Conservation (phyloP, 2,888 invertebrate genomes). For the Empis livida region DNA sequence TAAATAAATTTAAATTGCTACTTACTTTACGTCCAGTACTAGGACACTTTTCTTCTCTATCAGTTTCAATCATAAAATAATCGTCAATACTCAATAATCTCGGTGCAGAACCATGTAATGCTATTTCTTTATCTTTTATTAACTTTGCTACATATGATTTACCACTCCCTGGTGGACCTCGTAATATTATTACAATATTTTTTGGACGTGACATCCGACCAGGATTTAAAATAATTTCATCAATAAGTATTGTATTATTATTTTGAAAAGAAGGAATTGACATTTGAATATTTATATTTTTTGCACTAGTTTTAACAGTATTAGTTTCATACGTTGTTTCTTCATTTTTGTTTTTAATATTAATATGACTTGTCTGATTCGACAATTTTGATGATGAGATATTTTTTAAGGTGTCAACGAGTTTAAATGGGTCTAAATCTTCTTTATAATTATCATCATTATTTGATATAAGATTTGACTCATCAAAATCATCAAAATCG, state of each 20-base stretch:
- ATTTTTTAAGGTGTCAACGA: no score
- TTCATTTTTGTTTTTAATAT: background rate
- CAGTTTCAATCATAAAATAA: slow-evolving; percentile 84
- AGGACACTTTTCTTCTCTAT: slow-evolving; percentile 43
- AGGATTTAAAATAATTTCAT: slow-evolving; percentile 70
- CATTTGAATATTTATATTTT: slow-evolving; percentile 12
- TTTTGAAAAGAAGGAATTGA: slow-evolving; percentile 25
- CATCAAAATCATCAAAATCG: no score
- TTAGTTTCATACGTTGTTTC: background rate
- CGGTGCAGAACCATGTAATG: slow-evolving; percentile 77
- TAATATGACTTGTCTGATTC: background rate
- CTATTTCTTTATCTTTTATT: slow-evolving; percentile 70
- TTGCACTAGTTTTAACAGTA: slow-evolving; percentile 11
- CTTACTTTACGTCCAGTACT: slow-evolving; percentile 32
- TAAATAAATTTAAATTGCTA: background rate
- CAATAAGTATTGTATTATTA: slow-evolving; percentile 50
- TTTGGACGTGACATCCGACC: slow-evolving; percentile 65
- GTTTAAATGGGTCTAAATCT: no score
- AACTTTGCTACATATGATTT: slow-evolving; percentile 83
- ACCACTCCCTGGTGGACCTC: slow-evolving; percentile 91
- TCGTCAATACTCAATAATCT: slow-evolving; percentile 89
- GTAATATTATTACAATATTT: slow-evolving; percentile 70
- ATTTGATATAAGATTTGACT: no score
- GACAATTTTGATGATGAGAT: background rate
- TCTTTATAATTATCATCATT: no score